Evolutionary conservation across 92 coral and sea anemone genomes (phyloP).

Genomic region (Meandrina meandrites): DNA sequence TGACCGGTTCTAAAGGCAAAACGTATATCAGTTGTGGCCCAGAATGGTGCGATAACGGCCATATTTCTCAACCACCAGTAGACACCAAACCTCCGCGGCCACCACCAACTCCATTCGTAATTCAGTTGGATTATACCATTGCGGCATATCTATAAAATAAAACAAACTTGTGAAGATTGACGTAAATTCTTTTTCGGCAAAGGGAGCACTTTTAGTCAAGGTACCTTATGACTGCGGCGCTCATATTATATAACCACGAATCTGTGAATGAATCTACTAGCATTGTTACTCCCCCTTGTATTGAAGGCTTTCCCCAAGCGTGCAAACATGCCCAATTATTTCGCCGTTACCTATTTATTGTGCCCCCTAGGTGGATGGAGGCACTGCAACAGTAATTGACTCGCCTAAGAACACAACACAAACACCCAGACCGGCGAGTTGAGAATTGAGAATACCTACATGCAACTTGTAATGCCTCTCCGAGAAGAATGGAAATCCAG

Average conservation of each 20-base stretch:
- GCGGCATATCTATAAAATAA: slow-evolving; percentile 19
- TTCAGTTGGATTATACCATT: slow-evolving; percentile 36
- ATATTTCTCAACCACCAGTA: slow-evolving; percentile 33
- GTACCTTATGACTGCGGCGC: no score
- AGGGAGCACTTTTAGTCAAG: background rate
- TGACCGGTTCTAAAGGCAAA: background rate
- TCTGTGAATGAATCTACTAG: no score
- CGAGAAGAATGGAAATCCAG: slow-evolving; percentile 34
- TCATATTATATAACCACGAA: no score
- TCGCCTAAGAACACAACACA: background rate
- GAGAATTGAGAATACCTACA: slow-evolving; percentile 22
- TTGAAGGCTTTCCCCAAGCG: no score
- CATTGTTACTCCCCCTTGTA: no score
- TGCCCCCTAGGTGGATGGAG: no score
- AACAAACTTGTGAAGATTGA: background rate
- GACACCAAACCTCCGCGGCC: slow-evolving; percentile 61
- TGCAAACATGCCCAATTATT: background rate
- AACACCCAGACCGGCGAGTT: no score
- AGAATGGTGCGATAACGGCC: slow-evolving; percentile 52
- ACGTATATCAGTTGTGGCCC: slow-evolving; percentile 31
- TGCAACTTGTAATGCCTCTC: slow-evolving; percentile 32
- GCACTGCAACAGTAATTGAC: background rate
- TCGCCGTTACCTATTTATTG: background rate
- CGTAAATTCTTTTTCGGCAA: background rate
- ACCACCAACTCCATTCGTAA: slow-evolving; percentile 15